Evolutionary conservation across 2,888 invertebrate genomes (phyloP), one percentile per base, ranked within the genome.

Genomic region (Elegia similella): DNA sequence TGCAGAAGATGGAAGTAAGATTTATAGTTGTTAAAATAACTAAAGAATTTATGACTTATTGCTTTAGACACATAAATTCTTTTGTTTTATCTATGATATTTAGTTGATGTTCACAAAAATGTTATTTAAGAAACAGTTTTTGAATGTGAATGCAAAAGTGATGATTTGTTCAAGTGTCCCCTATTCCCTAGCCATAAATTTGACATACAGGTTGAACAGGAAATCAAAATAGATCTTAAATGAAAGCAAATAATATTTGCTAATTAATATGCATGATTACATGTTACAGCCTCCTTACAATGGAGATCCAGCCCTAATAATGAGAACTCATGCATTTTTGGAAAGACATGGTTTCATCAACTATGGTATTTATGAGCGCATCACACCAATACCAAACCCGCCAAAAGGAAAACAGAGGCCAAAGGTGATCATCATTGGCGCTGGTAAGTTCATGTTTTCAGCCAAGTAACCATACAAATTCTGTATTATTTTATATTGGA

Each of bases 341-440:
- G 98, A 99, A 76, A 93, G 99, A 47, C 98, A 99, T 84, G 99
- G 99, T 1, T 98, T 97, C 73, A 98, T 99, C 63, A 99, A 99
- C 89, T 99, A 98, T 92, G 99, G 99, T 0, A 95, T 98, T 53
- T 99, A 98, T 84, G 97, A 98, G 79, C 93, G 97, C 42, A 84
- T 96, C 3, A 96, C 96, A 75, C 95, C 96, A 57, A 93, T 94
- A 61, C 93, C 95, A 6, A 75, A 80, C 13, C 91, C 91, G 55
- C 75, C 84, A 6, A 92, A 91, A 77, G 92, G 92, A 57, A 94
- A 95, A 72, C 94, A 94, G 68, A 87, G 93, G 61, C 95, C 95
- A 0, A 95, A 95, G 82, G 94, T 94, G 10, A 93, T 94, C 55
- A 93, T 94, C 38, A 94, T 94, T 78, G 94, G 94, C 52, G 94